phyloP scores from a whole-genome alignment of 1,140 invertebrate genomes.

The Himalopsyche phryganea region DNA sequence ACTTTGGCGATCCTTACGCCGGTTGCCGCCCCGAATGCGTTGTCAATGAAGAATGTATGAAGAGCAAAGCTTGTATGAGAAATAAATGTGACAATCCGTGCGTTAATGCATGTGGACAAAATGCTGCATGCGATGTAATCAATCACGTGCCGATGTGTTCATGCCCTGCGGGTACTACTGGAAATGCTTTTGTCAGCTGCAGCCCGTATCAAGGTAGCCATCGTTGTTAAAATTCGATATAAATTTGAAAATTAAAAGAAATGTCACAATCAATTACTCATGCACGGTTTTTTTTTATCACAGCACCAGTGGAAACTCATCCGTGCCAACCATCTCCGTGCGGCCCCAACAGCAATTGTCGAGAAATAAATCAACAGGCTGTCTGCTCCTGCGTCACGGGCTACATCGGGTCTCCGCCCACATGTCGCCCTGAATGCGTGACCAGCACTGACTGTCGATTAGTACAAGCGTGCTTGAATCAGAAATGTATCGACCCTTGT shows the following conservation, averaged over 20 bases:
- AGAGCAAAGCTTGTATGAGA: slow-evolving; percentile 65
- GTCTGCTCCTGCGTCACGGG: slow-evolving; percentile 60
- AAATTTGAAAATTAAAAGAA: not conserved
- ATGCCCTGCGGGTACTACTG: slow-evolving; percentile 63
- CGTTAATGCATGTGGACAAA: slow-evolving; percentile 64
- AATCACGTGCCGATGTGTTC: slow-evolving; percentile 74
- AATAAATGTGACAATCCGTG: slow-evolving; percentile 72
- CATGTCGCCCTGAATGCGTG: slow-evolving; percentile 63
- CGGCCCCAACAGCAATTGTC: slow-evolving; percentile 63
- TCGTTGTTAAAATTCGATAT: slow-evolving; percentile 14
- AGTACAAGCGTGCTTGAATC: slow-evolving; percentile 60
- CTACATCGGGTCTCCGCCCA: slow-evolving; percentile 60
- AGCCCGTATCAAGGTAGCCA: slow-evolving; percentile 54
- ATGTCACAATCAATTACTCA: not conserved
- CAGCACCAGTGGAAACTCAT: slow-evolving; percentile 49
- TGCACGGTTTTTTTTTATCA: slow-evolving; percentile 36
- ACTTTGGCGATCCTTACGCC: slow-evolving; percentile 67
- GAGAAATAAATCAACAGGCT: slow-evolving; percentile 50
- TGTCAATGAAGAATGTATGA: slow-evolving; percentile 68
- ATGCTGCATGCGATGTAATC: slow-evolving; percentile 68
- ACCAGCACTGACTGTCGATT: slow-evolving; percentile 61
- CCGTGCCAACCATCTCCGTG: slow-evolving; percentile 65
- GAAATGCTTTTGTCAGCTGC: slow-evolving; percentile 68
- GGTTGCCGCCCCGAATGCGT: slow-evolving; percentile 68
- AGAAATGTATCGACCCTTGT: slow-evolving; percentile 68